phyloP scores from a whole-genome alignment of 2,888 invertebrate genomes.

The Cetonia aurata region DNA sequence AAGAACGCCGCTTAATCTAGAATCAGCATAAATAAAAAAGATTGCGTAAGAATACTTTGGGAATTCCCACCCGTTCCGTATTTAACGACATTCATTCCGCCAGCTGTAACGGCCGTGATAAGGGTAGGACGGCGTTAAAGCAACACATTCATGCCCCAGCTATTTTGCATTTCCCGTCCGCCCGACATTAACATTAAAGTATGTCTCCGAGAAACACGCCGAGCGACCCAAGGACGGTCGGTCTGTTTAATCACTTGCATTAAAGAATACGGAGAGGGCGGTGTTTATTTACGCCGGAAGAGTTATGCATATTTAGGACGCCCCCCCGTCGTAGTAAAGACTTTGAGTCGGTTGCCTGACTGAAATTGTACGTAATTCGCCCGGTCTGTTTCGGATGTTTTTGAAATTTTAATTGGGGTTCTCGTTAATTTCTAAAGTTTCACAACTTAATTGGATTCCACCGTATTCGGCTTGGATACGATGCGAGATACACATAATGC shows the following conservation, averaged over 20 bases:
- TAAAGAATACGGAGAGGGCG: conserved; percentile 26
- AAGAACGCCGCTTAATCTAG: no score
- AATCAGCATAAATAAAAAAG: background rate
- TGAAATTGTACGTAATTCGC: conserved; percentile 22
- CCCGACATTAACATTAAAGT: conserved; percentile 51
- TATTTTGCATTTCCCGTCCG: conserved; percentile 44
- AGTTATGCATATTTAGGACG: conserved; percentile 35
- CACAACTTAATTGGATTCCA: no score
- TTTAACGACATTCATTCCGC: conserved; percentile 55
- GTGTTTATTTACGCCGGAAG: conserved; percentile 33
- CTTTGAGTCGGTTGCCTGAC: conserved; percentile 14
- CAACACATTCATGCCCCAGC: conserved; percentile 51
- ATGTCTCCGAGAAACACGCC: conserved; percentile 45
- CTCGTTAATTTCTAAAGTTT: background rate
- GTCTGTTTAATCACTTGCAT: conserved; percentile 40
- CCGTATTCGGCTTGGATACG: no score
- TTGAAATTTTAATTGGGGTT: conserved; percentile 18
- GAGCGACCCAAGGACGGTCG: conserved; percentile 21
- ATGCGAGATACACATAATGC: no score
- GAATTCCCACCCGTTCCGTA: conserved; percentile 44
- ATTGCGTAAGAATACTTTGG: background rate
- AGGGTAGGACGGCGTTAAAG: conserved; percentile 54
- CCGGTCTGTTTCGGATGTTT: conserved; percentile 16
- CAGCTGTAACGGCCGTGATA: conserved; percentile 54
- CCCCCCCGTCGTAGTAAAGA: background rate